Percentiles rank a stretch among this genome's conserved stretches.
These are phyloP conservation scores for Caligus rogercresseyi DNA, from an alignment of 1,140 invertebrate species.

Conservation along the genomic window DNA sequence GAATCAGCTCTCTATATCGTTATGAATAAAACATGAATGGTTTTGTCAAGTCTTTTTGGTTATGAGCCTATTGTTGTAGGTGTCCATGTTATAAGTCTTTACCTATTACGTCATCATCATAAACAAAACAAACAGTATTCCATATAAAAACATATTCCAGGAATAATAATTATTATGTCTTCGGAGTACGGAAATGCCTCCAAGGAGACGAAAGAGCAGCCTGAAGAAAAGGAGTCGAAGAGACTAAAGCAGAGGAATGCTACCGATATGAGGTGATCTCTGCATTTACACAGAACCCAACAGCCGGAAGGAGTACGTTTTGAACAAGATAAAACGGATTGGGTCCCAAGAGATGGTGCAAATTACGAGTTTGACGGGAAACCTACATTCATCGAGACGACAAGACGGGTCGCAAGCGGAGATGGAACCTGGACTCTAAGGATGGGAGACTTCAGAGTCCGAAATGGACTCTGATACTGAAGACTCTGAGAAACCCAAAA, in stretches of 20 bases:
- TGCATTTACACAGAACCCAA: constrained; percentile 18
- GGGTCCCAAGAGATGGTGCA: constrained; percentile 20
- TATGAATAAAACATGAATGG: too few species aligned
- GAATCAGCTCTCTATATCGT: too few species aligned
- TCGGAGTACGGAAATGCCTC: too few species aligned
- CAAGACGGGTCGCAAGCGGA: constrained; percentile 25
- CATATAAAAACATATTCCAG: too few species aligned
- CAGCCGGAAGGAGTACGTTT: constrained; percentile 7
- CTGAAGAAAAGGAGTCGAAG: not conserved
- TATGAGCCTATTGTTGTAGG: too few species aligned
- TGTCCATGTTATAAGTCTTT: too few species aligned
- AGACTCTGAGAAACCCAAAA: constrained; percentile 1
- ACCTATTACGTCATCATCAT: too few species aligned
- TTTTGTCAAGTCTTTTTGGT: too few species aligned
- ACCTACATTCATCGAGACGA: constrained; percentile 33
- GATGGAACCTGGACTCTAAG: constrained; percentile 35
- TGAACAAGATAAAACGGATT: constrained; percentile 1
- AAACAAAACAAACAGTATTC: too few species aligned
- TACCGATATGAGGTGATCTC: constrained; percentile 20
- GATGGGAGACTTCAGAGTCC: constrained; percentile 34
- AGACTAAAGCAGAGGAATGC: constrained; percentile 13
- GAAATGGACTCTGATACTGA: constrained; percentile 15
- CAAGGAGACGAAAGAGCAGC: too few species aligned
- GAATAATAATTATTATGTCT: too few species aligned
- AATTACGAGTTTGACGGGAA: constrained; percentile 35